Evolutionary conservation across 2,888 invertebrate species (phyloP).

Genomic region (Himalopsyche tibetana): DNA sequence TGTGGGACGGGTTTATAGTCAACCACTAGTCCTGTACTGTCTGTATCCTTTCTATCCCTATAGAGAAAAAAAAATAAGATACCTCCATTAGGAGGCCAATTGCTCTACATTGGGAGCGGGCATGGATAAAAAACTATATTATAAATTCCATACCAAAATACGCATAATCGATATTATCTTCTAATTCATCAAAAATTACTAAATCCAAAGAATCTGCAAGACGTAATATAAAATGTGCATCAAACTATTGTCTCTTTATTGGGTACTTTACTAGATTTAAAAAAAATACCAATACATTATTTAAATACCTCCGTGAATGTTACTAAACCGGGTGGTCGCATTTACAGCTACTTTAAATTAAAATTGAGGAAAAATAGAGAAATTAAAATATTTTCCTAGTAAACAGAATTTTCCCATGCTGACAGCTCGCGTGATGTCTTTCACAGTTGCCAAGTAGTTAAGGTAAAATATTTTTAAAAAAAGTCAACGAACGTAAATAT

Average conservation of each 20-base stretch:
- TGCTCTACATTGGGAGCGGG: no score
- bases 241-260: background rate
- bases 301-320: background rate
- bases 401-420: background rate
- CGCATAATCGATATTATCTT: no score
- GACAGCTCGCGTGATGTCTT: background rate
- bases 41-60: no score
- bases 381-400: background rate
- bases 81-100: no score
- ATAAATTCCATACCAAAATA: no score
- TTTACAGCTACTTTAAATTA: background rate
- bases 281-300: background rate
- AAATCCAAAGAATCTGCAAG: no score
- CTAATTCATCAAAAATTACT: no score
- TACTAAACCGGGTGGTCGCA: background rate
- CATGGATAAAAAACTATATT: no score
- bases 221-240: no score
- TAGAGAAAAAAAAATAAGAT: no score
- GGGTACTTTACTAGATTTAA: background rate
- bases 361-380: background rate
- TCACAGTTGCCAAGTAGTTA: background rate
- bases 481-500: conserved; percentile 18
- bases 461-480: background rate
- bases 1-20: no score
- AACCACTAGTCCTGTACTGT: no score